These are phyloP conservation scores for Albula glossodonta DNA, from an alignment of 2,113 vertebrate genomes.

Conservation along the genomic window DNA sequence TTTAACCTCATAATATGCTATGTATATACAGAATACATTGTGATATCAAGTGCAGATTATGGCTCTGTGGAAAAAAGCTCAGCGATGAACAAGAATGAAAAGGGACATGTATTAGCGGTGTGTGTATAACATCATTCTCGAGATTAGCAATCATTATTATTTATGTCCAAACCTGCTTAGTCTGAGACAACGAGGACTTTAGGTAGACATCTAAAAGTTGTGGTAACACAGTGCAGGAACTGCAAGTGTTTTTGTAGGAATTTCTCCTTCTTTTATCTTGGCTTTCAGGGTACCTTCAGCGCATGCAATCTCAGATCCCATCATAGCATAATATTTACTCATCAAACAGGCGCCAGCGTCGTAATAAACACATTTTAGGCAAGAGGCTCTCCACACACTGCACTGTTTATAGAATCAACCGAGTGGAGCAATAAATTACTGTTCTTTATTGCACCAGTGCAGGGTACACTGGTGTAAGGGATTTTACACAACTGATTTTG, in stretches of 20 bases:
- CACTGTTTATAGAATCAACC: constrained; percentile 15
- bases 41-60: neutral
- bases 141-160: neutral
- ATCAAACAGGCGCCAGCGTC: neutral
- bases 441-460: neutral
- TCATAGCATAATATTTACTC: constrained; percentile 14
- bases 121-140: neutral
- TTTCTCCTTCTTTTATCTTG: neutral
- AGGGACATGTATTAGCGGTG: no score
- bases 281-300: neutral
- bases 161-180: neutral
- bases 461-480: neutral
- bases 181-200: neutral
- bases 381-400: neutral
- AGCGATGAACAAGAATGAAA: neutral
- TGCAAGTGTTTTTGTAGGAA: neutral
- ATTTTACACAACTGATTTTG: neutral
- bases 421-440: neutral
- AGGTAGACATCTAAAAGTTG: neutral
- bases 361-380: constrained; percentile 2
- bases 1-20: neutral
- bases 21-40: neutral
- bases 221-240: neutral
- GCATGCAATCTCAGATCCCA: neutral
- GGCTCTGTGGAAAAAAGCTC: neutral